Evolutionary conservation across 2,113 vertebrate species (phyloP).

Genomic region (Phalacrocorax pelagicus): DNA sequence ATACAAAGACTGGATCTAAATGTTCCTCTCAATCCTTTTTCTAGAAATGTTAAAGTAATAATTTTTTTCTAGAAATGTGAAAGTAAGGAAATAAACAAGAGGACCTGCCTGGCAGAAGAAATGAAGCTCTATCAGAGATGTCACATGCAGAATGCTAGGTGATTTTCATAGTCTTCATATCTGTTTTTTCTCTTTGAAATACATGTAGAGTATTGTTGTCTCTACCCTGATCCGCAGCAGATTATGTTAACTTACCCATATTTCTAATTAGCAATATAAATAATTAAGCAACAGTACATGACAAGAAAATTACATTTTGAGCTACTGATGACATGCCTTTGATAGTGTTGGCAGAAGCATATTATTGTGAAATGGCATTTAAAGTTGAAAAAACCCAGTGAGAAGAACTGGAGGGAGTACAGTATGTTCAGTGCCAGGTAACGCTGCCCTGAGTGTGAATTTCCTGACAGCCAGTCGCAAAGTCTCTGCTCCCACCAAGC

Average conservation of each 20-base stretch:
- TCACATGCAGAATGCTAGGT: background rate
- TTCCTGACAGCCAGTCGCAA: background rate
- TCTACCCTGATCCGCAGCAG: background rate
- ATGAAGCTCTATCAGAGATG: background rate
- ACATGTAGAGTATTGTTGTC: background rate
- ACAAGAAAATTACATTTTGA: constrained; percentile 60
- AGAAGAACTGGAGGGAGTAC: background rate
- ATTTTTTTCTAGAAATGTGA: background rate
- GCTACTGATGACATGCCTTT: constrained; percentile 7
- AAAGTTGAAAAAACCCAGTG: background rate
- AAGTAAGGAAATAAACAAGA: background rate
- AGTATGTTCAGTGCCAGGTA: background rate
- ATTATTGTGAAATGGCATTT: constrained; percentile 27
- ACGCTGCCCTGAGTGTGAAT: background rate
- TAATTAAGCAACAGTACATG: constrained; percentile 53
- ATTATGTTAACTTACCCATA: constrained; percentile 34
- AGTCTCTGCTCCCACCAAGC: background rate
- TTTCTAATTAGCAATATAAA: constrained; percentile 57
- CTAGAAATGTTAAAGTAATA: background rate
- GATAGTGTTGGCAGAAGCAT: constrained; percentile 7
- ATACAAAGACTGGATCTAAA: background rate
- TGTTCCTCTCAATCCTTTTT: background rate
- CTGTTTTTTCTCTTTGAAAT: background rate
- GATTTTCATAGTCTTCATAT: background rate
- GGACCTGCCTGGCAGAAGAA: background rate